Evolutionary conservation across 2,888 invertebrate species (phyloP).

Genomic region (Acrobasis consociella): DNA sequence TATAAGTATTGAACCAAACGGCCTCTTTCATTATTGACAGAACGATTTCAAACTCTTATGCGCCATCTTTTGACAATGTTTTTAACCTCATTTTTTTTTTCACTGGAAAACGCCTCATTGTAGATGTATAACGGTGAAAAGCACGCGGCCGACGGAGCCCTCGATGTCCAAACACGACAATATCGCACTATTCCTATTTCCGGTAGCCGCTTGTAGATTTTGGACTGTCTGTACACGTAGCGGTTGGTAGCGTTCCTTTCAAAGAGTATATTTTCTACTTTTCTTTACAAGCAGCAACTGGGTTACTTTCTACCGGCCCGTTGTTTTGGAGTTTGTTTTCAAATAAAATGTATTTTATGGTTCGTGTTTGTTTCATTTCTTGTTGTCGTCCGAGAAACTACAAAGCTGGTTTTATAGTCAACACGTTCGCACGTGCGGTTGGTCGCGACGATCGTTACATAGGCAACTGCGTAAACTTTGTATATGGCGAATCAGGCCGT

Average conservation of each 20-base stretch:
- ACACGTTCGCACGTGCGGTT: too few relatives aligned
- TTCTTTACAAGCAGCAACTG: constrained; percentile 28
- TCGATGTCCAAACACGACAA: constrained; percentile 65
- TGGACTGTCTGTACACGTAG: constrained; percentile 19
- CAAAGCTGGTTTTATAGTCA: too few relatives aligned
- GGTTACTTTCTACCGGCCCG: constrained; percentile 27
- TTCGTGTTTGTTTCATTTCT: constrained; percentile 38
- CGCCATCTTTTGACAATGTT: too few relatives aligned
- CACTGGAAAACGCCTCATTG: too few relatives aligned
- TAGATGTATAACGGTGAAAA: not conserved
- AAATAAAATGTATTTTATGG: constrained; percentile 68
- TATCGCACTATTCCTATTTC: constrained; percentile 64
- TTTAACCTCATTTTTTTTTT: too few relatives aligned
- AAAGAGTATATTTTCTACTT: constrained; percentile 30
- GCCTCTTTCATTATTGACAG: too few relatives aligned
- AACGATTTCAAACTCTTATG: too few relatives aligned
- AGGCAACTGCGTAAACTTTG: too few relatives aligned
- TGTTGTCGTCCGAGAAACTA: not conserved
- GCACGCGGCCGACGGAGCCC: constrained; percentile 2
- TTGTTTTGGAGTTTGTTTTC: constrained; percentile 56
- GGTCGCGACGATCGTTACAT: too few relatives aligned
- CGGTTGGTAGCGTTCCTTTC: constrained; percentile 15
- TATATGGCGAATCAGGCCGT: too few relatives aligned
- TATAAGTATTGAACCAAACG: too few relatives aligned
- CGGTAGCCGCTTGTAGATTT: constrained; percentile 40